Percentiles rank a stretch among this genome's conserved stretches.
Evolutionary conservation across 2,888 invertebrate genomes (phyloP).

Genomic region (Acanthosoma haemorrhoidale): DNA sequence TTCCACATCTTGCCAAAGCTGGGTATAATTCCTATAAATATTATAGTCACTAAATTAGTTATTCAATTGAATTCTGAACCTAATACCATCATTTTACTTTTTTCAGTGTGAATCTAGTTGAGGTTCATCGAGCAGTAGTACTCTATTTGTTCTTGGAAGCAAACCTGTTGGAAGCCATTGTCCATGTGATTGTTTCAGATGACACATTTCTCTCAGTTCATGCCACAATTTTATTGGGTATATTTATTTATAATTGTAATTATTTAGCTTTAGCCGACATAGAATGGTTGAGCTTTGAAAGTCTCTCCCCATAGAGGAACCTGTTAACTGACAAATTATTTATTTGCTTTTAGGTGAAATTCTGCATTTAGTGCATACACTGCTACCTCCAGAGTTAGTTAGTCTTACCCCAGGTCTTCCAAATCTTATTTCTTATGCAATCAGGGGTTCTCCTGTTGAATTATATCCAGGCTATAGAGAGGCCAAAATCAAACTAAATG

Average conservation of each 20-base stretch:
- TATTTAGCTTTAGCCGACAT: neutral
- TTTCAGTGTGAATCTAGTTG: conserved; percentile 78
- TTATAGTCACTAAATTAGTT: neutral
- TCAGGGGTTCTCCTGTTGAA: conserved; percentile 41
- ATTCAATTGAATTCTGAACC: neutral
- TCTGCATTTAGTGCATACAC: conserved; percentile 75
- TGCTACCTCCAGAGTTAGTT: conserved; percentile 81
- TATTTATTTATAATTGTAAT: conserved; percentile 24
- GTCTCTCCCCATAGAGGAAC: too few species aligned
- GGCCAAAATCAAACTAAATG: neutral
- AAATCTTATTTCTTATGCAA: conserved; percentile 66
- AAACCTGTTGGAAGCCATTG: conserved; percentile 80
- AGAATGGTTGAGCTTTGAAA: too few species aligned
- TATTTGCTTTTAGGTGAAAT: conserved; percentile 61
- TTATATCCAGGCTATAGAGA: conserved; percentile 18
- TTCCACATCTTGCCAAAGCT: conserved; percentile 77
- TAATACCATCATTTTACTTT: conserved; percentile 24
- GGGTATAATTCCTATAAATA: conserved; percentile 44
- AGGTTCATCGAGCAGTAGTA: conserved; percentile 83
- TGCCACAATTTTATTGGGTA: conserved; percentile 80
- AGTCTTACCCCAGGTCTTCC: conserved; percentile 79
- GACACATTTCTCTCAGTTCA: conserved; percentile 86
- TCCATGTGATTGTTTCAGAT: conserved; percentile 84
- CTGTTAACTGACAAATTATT: too few species aligned
- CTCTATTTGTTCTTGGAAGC: conserved; percentile 83